Conservation (phyloP, 2,797 vertebrate genomes). For the Helicolenus hilgendorfi region DNA sequence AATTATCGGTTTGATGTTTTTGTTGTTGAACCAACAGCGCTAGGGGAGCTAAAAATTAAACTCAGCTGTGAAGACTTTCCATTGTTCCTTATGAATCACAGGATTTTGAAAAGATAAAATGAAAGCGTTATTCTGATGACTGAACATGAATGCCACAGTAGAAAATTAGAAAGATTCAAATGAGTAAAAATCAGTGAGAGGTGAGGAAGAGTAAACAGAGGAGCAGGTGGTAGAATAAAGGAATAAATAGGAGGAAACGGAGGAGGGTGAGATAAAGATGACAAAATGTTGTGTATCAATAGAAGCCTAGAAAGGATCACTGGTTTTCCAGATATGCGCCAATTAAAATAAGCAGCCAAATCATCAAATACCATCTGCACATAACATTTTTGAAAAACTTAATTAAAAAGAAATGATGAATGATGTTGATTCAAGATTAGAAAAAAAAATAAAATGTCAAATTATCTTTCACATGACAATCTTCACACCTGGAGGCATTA, state of each 20-base stretch:
- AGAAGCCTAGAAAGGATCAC: background rate
- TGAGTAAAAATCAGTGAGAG: background rate
- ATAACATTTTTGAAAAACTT: background rate
- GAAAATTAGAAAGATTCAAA: background rate
- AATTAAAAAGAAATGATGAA: background rate
- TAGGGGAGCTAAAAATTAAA: background rate
- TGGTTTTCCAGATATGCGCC: background rate
- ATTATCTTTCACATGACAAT: background rate
- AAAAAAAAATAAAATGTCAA: background rate
- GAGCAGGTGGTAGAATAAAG: conserved; percentile 37
- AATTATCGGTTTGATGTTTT: background rate
- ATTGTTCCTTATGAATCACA: background rate
- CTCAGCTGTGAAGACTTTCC: background rate
- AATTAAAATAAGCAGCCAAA: background rate
- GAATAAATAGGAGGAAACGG: background rate
- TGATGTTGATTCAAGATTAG: background rate
- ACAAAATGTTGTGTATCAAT: background rate
- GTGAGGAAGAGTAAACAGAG: background rate
- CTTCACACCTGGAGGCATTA: background rate
- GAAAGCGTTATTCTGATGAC: background rate
- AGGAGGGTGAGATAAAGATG: background rate
- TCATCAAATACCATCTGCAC: background rate
- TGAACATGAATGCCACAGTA: background rate
- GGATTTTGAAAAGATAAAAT: too few relatives aligned
- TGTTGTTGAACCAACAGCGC: background rate